Evolutionary conservation across 2,797 vertebrate genomes (phyloP).

Genomic region (Danio albolineatus): DNA sequence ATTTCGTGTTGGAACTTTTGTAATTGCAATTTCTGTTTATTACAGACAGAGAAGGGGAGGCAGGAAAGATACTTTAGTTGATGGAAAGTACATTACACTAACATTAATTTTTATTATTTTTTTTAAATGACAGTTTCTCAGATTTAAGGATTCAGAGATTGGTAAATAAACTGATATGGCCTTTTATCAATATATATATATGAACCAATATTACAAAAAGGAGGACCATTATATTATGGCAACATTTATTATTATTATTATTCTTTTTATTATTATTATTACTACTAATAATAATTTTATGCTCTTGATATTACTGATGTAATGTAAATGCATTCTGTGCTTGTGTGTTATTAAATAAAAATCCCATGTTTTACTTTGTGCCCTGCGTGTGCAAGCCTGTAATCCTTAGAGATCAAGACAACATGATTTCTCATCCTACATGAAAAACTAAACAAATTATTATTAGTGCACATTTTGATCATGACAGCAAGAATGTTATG

Average conservation of each 20-base stretch:
- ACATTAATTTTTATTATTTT: too few species aligned
- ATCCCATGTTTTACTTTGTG: background rate
- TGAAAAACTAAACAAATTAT: background rate
- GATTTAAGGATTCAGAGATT: too few species aligned
- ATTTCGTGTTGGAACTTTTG: background rate
- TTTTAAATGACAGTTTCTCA: too few species aligned
- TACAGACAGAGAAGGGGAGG: background rate
- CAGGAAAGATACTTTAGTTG: background rate
- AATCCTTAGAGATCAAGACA: slow-evolving; percentile 37
- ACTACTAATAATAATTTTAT: background rate
- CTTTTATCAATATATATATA: background rate
- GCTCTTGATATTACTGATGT: background rate
- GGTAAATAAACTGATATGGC: background rate
- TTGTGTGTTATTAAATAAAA: background rate
- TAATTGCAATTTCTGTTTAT: background rate
- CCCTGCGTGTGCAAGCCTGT: slow-evolving; percentile 8
- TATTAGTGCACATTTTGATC: background rate
- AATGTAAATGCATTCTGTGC: background rate
- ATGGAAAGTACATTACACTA: too few species aligned
- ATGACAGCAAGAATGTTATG: background rate
- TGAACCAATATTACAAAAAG: too few species aligned
- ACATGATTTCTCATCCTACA: slow-evolving; percentile 5
- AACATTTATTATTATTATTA: too few species aligned
- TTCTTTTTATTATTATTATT: background rate
- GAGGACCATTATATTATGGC: too few species aligned